Conservation (phyloP, 2,797 vertebrate species). For the Enteromius argenteus region DNA sequence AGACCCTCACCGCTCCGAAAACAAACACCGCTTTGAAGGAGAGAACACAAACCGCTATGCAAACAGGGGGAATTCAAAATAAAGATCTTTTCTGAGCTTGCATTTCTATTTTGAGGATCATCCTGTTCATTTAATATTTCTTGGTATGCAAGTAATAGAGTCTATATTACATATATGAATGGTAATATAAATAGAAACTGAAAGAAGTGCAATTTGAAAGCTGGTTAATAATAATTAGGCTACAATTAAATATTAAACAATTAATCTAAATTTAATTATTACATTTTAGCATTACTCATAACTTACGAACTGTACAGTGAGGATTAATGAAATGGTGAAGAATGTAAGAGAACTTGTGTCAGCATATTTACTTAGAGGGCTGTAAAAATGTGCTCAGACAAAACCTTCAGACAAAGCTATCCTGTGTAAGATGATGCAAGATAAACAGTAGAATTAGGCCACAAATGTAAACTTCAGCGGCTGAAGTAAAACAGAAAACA, state of each 20-base stretch:
- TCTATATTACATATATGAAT: background rate
- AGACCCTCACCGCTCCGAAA: slow-evolving; percentile 37
- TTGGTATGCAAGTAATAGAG: background rate
- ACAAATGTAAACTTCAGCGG: background rate
- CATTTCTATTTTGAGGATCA: slow-evolving; percentile 26
- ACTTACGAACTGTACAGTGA: background rate
- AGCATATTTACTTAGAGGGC: background rate
- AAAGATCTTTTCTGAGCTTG: background rate
- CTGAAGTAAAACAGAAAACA: background rate
- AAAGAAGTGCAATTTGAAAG: background rate
- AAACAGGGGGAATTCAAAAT: slow-evolving; percentile 14
- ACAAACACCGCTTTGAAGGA: slow-evolving; percentile 42
- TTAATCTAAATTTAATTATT: background rate
- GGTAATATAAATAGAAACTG: background rate
- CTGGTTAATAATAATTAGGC: background rate
- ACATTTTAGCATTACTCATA: background rate
- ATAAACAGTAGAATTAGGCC: background rate
- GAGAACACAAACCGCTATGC: background rate
- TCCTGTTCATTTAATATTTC: background rate
- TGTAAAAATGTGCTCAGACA: slow-evolving; percentile 11
- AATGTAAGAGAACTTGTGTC: background rate
- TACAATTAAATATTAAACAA: background rate
- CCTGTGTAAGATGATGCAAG: slow-evolving; percentile 12
- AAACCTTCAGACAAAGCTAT: background rate
- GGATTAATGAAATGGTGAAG: slow-evolving; percentile 1